Percentiles rank a stretch among this genome's conserved stretches.
Conservation (phyloP, 1,140 invertebrate genomes). For the Harlomillsia oculata region DNA sequence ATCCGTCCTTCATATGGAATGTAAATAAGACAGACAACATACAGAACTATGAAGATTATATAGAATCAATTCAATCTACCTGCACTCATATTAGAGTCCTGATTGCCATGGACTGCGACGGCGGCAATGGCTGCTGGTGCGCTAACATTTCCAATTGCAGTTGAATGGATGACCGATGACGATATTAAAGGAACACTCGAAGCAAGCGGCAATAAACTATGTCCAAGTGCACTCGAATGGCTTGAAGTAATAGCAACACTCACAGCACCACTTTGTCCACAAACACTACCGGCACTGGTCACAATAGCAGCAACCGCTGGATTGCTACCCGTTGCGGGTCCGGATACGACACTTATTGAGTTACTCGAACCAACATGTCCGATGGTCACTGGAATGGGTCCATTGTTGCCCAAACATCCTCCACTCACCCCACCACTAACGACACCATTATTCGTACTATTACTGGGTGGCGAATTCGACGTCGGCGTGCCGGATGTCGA, state of each 20-base stretch:
- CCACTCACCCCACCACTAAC: conserved; percentile 4
- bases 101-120: conserved; percentile 37
- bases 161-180: no score
- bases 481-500: background rate
- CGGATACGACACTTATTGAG: background rate
- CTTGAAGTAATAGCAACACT: conserved; percentile 2
- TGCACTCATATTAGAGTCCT: conserved; percentile 93
- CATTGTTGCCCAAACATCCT: no score
- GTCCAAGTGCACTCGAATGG: no score
- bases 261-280: conserved; percentile 11
- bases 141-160: background rate
- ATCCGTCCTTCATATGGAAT: no score
- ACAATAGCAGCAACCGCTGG: background rate
- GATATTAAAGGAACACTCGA: no score
- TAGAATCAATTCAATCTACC: conserved; percentile 50
- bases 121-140: background rate
- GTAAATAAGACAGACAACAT: no score
- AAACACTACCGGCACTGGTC: conserved; percentile 4
- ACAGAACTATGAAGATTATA: no score
- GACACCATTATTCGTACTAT: conserved; percentile 1
- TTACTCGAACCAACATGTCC: background rate
- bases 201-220: no score
- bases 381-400: background rate
- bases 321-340: background rate
- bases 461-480: conserved; percentile 1